phyloP scores from a whole-genome alignment of 2,113 vertebrate species.

The Anas platyrhynchos region DNA sequence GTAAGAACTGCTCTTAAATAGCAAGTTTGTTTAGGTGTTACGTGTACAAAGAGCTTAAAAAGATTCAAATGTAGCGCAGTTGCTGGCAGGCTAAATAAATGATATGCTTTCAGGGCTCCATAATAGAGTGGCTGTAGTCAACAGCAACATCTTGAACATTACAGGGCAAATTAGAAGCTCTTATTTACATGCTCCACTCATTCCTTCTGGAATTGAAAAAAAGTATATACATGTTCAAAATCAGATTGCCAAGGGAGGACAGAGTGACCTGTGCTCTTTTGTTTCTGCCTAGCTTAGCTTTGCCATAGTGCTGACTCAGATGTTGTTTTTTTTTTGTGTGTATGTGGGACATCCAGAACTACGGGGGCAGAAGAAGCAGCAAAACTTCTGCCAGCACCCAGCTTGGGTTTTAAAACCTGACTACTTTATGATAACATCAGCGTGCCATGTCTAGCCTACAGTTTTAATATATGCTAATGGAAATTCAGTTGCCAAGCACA shows the following conservation, averaged over 20 bases:
- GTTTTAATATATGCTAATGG: conserved; percentile 8
- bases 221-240: neutral
- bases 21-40: neutral
- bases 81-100: neutral
- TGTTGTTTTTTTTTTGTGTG: neutral
- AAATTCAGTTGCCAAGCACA: neutral
- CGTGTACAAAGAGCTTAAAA: neutral
- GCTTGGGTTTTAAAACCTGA: neutral
- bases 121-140: neutral
- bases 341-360: neutral
- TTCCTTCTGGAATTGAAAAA: neutral
- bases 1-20: neutral
- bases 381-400: neutral
- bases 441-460: neutral
- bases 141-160: neutral
- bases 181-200: neutral
- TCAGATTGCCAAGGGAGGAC: neutral
- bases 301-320: neutral
- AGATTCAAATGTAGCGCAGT: neutral
- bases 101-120: neutral
- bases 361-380: neutral
- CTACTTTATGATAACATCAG: neutral
- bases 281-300: neutral
- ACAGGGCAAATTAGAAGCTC: neutral
- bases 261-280: neutral